Evolutionary conservation across 2,888 invertebrate species (phyloP).

Genomic region (Calameuta idolon): DNA sequence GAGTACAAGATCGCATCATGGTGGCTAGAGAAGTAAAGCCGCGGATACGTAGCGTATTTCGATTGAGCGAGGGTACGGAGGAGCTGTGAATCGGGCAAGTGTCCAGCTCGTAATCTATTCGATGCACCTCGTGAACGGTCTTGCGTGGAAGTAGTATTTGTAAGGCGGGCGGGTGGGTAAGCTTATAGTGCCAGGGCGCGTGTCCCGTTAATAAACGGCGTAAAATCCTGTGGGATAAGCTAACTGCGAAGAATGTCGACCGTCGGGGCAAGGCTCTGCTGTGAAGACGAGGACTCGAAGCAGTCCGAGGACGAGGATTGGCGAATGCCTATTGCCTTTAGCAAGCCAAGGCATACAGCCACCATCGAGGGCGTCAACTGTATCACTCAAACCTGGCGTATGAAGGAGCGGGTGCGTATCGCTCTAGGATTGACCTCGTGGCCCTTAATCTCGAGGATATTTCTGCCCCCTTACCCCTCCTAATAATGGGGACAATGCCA

Average conservation of each 20-base stretch:
- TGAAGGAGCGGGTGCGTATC: constrained; percentile 85
- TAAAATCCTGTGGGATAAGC: background rate
- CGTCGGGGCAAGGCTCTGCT: constrained; percentile 39
- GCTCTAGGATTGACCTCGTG: constrained; percentile 12
- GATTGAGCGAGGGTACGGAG: background rate
- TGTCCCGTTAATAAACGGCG: background rate
- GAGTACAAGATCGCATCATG: constrained; percentile 33
- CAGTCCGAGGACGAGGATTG: constrained; percentile 72
- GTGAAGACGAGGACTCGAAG: constrained; percentile 27
- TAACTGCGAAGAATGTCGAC: constrained; percentile 42
- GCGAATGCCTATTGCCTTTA: constrained; percentile 80
- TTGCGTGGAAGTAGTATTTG: background rate
- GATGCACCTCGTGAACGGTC: background rate
- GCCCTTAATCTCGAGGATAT: constrained; percentile 9
- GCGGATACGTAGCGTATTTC: constrained; percentile 32
- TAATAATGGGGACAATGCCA: background rate
- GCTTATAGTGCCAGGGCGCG: background rate
- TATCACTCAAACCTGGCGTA: constrained; percentile 86
- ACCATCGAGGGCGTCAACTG: constrained; percentile 76
- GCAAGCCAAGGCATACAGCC: constrained; percentile 80
- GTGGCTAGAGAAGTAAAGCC: constrained; percentile 41
- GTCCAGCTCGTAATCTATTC: background rate
- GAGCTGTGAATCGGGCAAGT: background rate
- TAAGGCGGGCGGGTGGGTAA: background rate
- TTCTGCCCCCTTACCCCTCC: background rate